These are phyloP conservation scores for Tridacna gigas DNA, from an alignment of 2,888 invertebrate species.

Conservation along the genomic window DNA sequence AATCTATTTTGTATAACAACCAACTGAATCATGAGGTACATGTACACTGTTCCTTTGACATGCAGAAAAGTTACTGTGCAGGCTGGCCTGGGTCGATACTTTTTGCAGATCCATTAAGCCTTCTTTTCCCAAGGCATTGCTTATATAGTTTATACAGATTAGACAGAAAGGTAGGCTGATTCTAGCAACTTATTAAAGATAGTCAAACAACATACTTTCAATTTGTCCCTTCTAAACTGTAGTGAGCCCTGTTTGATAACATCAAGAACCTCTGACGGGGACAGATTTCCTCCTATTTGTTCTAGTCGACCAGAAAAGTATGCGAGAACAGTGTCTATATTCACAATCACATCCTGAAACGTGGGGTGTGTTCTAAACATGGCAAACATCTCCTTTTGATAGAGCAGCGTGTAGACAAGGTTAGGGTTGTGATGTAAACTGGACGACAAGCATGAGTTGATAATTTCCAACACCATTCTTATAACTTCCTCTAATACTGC, in stretches of 20 bases:
- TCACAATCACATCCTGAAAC: slow-evolving; percentile 96
- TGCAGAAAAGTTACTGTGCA: too few relatives aligned
- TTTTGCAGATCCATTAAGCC: too few relatives aligned
- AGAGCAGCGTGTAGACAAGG: slow-evolving; percentile 97
- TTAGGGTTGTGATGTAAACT: slow-evolving; percentile 95
- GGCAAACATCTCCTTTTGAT: slow-evolving; percentile 94
- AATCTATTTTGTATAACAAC: too few relatives aligned
- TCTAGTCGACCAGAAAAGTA: slow-evolving; percentile 90
- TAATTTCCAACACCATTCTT: slow-evolving; percentile 97
- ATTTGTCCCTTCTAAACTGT: slow-evolving; percentile 96
- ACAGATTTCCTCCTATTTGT: slow-evolving; percentile 88
- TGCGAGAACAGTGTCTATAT: slow-evolving; percentile 95
- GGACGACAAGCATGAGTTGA: slow-evolving; percentile 96
- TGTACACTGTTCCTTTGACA: too few relatives aligned
- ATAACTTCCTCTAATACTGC: slow-evolving; percentile 97
- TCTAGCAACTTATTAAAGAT: too few relatives aligned
- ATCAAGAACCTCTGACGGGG: slow-evolving; percentile 94
- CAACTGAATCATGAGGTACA: too few relatives aligned
- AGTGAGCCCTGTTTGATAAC: slow-evolving; percentile 96
- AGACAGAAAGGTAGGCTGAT: too few relatives aligned
- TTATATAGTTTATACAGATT: too few relatives aligned
- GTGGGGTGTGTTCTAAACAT: slow-evolving; percentile 91
- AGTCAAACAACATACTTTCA: slow-evolving; percentile 89
- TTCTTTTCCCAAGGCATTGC: too few relatives aligned
- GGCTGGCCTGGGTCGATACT: too few relatives aligned